Percentiles rank a stretch among this genome's conserved stretches.
These are phyloP conservation scores for Nomada lathburiana DNA, from an alignment of 2,888 invertebrate species.

Conservation along the genomic window DNA sequence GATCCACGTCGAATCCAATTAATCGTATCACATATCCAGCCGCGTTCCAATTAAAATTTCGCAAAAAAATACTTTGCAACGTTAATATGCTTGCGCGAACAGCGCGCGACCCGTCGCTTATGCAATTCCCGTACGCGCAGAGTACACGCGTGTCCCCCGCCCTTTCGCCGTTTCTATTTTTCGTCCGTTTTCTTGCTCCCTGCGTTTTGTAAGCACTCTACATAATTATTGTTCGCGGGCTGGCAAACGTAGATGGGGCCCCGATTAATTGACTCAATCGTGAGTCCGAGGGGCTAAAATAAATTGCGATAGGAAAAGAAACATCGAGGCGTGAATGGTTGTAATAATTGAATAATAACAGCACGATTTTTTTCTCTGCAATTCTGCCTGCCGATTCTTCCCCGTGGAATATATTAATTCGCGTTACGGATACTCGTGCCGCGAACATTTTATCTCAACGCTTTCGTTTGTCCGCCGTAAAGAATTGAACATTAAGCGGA, in stretches of 20 bases:
- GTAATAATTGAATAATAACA: no score
- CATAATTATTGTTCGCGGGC: not conserved
- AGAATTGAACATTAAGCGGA: no score
- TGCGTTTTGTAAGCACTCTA: not conserved
- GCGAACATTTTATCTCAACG: no score
- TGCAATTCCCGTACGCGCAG: conserved; percentile 32
- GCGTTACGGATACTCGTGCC: no score
- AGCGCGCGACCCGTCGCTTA: conserved; percentile 42
- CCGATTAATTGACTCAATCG: no score
- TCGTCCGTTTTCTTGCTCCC: not conserved
- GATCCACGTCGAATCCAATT: conserved; percentile 45
- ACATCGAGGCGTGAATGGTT: no score
- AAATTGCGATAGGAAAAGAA: no score
- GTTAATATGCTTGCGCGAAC: conserved; percentile 46
- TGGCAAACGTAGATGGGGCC: not conserved
- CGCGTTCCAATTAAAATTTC: conserved; percentile 48
- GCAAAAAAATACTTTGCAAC: conserved; percentile 47
- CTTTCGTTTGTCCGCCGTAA: no score
- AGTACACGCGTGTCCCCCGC: not conserved
- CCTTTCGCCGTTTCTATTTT: not conserved
- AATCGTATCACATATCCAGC: conserved; percentile 52
- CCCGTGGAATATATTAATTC: no score
- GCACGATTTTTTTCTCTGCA: no score
- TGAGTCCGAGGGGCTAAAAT: no score
- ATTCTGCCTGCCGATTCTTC: no score